Conservation (phyloP, 2,888 invertebrate genomes). For the Anthrax anthrax region DNA sequence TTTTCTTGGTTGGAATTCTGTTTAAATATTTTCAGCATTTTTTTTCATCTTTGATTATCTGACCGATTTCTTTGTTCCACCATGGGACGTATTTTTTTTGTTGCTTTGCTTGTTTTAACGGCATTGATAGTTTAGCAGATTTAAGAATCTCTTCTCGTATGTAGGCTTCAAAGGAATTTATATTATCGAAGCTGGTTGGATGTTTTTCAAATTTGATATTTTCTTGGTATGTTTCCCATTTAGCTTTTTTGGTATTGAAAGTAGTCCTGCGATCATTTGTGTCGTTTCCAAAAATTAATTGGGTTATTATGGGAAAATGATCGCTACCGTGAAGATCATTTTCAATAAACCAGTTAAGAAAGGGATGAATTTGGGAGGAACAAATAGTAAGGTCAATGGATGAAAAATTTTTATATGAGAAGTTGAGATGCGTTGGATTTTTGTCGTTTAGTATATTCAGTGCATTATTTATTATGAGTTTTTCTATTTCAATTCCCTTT, state of each 20-base stretch:
- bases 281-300: not conserved
- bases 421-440: not conserved
- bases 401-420: not conserved
- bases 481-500: not conserved
- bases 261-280: not conserved
- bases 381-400: not conserved
- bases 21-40: not conserved
- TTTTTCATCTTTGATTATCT: not conserved
- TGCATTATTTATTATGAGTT: not conserved
- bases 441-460: not conserved
- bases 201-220: not conserved
- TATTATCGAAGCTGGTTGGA: not conserved
- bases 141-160: not conserved
- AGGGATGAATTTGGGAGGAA: not conserved
- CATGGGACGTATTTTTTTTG: not conserved
- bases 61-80: not conserved
- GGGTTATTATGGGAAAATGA: not conserved
- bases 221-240: not conserved
- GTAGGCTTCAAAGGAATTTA: not conserved
- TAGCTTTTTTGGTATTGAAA: not conserved
- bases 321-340: not conserved
- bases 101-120: not conserved
- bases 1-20: not conserved
- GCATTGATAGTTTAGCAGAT: not conserved
- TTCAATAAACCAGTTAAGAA: not conserved